A percentile compares a stretch with the other conserved stretches of the same genome.
Evolutionary conservation across 2,113 vertebrate genomes (phyloP).

Genomic region (Semicossyphus pulcher): DNA sequence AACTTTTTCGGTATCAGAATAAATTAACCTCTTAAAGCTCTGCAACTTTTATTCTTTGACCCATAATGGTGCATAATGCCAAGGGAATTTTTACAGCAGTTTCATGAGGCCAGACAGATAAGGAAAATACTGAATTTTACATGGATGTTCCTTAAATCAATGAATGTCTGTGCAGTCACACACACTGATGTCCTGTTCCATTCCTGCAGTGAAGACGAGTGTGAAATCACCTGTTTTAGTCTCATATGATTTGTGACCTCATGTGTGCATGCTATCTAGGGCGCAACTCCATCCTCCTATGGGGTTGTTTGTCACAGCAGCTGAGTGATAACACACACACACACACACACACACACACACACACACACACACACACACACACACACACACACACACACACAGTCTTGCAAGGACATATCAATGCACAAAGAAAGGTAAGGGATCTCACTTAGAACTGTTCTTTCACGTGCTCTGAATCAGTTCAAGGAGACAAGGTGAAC

Average conservation of each 20-base stretch:
- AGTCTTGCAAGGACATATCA: not conserved
- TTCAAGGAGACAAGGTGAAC: not conserved
- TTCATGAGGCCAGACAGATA: not conserved
- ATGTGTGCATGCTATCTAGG: constrained; percentile 49
- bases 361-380: constrained; percentile 1
- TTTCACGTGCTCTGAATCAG: constrained; percentile 9
- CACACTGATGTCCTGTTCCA: constrained; percentile 15
- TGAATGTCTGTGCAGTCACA: not conserved
- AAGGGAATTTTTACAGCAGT: not conserved
- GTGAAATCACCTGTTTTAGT: constrained; percentile 41
- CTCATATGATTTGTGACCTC: constrained; percentile 32
- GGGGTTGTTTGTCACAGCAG: constrained; percentile 38
- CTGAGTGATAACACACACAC: constrained; percentile 12
- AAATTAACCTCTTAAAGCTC: not conserved
- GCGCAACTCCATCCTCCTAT: constrained; percentile 34
- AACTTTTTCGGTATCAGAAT: not conserved
- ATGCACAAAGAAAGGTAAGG: not conserved
- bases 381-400: not conserved
- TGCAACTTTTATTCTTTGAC: not conserved
- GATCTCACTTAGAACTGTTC: not conserved
- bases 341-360: not conserved
- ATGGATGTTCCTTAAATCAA: not conserved
- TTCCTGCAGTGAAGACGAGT: constrained; percentile 34
- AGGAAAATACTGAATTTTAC: not conserved
- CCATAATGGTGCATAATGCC: not conserved